Evolutionary conservation across 2,113 vertebrate genomes (phyloP).

Genomic region (Marmota monax): DNA sequence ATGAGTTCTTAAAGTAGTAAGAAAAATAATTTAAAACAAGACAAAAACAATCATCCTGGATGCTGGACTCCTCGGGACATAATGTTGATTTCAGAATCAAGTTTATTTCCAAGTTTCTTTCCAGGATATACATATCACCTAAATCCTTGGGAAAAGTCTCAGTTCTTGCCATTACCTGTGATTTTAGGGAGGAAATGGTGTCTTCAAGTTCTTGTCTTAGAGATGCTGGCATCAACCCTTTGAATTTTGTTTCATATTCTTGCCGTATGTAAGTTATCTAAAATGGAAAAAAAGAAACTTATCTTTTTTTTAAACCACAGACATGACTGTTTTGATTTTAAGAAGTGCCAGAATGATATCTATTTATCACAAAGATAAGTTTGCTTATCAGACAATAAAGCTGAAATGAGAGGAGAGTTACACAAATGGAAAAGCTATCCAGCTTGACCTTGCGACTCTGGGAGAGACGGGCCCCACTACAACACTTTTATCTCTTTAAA

Average conservation of each 20-base stretch:
- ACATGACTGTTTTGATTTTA: constrained; percentile 36
- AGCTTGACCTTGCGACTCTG: background rate
- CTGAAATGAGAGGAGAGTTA: background rate
- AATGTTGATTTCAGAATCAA: background rate
- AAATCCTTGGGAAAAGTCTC: background rate
- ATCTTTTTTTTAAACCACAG: background rate
- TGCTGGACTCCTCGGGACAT: background rate
- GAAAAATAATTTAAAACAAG: constrained; percentile 15
- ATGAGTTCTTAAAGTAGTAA: background rate
- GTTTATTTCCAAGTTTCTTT: background rate
- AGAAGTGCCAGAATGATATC: background rate
- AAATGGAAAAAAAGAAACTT: constrained; percentile 64
- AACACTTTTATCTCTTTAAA: background rate
- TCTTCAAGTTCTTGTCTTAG: constrained; percentile 94
- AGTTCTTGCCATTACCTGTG: constrained; percentile 91
- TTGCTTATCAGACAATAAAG: background rate
- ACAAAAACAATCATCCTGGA: background rate
- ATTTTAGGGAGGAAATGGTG: constrained; percentile 95
- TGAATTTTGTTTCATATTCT: constrained; percentile 94
- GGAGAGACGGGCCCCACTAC: too few species aligned
- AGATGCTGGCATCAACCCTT: constrained; percentile 94
- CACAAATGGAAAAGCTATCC: background rate
- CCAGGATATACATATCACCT: background rate
- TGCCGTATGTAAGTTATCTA: constrained; percentile 93
- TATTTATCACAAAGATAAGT: background rate